Evolutionary conservation across 2,113 vertebrate species (phyloP).

Genomic region (Myrmecophaga tridactyla): DNA sequence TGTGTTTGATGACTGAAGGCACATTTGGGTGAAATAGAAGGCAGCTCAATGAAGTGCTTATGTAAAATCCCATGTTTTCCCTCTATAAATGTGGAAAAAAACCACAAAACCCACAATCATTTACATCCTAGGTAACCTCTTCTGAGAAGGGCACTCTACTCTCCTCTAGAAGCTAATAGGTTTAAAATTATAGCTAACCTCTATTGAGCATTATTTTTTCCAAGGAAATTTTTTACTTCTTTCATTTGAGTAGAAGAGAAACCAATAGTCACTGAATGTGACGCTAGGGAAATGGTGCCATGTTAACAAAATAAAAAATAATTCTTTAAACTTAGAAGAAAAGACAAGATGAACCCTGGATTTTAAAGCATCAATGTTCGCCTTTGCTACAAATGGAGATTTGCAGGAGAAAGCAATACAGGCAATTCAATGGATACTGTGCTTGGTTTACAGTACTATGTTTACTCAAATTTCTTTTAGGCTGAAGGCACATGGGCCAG

Average conservation of each 20-base stretch:
- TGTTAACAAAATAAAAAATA: background rate
- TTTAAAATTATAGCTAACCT: conserved; percentile 16
- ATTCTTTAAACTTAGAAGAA: background rate
- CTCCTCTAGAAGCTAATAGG: background rate
- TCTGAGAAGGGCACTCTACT: background rate
- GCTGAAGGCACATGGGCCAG: conserved; percentile 63
- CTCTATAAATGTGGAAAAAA: conserved; percentile 3
- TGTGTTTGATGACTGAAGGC: background rate
- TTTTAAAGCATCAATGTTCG: background rate
- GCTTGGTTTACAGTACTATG: conserved; percentile 27
- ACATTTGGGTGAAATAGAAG: background rate
- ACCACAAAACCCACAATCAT: too few relatives aligned
- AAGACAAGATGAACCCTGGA: background rate
- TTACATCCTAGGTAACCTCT: background rate
- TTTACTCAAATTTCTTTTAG: conserved; percentile 65
- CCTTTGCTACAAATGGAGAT: conserved; percentile 25
- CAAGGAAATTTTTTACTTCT: background rate
- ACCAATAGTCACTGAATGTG: background rate
- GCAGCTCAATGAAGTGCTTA: background rate
- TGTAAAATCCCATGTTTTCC: background rate
- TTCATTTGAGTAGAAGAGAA: conserved; percentile 4
- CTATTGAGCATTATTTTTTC: conserved; percentile 6
- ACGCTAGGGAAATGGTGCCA: background rate
- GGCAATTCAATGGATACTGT: background rate
- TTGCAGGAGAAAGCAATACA: conserved; percentile 35